A percentile compares a stretch with the other conserved stretches of the same genome.
phyloP scores from a whole-genome alignment of 2,797 vertebrate species.

The Pangasius mekongensis region DNA sequence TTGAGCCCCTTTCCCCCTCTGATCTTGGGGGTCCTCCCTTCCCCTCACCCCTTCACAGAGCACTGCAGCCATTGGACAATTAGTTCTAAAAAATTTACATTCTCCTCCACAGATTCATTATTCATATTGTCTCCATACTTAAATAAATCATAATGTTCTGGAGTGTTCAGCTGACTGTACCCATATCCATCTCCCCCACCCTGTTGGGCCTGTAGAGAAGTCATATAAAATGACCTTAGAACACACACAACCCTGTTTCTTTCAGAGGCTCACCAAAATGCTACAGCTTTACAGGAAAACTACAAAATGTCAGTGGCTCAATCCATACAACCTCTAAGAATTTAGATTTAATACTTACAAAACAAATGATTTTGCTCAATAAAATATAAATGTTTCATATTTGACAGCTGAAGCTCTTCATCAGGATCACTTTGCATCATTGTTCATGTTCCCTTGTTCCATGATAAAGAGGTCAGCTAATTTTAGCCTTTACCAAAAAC shows the following conservation, averaged over 20 bases:
- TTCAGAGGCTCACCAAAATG: neutral
- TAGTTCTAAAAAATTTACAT: slow-evolving; percentile 87
- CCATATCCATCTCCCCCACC: slow-evolving; percentile 21
- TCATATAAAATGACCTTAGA: slow-evolving; percentile 67
- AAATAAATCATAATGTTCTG: slow-evolving; percentile 87
- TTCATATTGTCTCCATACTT: slow-evolving; percentile 86
- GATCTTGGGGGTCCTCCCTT: slow-evolving; percentile 88
- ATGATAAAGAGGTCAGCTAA: neutral
- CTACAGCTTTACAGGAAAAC: neutral
- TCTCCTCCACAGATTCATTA: slow-evolving; percentile 88
- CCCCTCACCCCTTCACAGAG: slow-evolving; percentile 78
- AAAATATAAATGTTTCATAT: neutral
- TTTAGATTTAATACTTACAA: neutral
- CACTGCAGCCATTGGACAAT: slow-evolving; percentile 89
- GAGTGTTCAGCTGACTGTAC: slow-evolving; percentile 80
- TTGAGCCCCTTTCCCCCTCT: slow-evolving; percentile 88
- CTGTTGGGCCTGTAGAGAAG: slow-evolving; percentile 57
- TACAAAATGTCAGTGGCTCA: neutral
- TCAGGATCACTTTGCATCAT: neutral
- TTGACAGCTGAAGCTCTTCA: neutral
- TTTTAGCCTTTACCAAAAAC: neutral
- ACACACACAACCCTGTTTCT: neutral
- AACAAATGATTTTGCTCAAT: neutral
- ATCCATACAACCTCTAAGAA: neutral
- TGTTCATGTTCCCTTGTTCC: neutral